Conservation (phyloP, 1,140 invertebrate genomes). For the Macrobrachium rosenbergii region DNA sequence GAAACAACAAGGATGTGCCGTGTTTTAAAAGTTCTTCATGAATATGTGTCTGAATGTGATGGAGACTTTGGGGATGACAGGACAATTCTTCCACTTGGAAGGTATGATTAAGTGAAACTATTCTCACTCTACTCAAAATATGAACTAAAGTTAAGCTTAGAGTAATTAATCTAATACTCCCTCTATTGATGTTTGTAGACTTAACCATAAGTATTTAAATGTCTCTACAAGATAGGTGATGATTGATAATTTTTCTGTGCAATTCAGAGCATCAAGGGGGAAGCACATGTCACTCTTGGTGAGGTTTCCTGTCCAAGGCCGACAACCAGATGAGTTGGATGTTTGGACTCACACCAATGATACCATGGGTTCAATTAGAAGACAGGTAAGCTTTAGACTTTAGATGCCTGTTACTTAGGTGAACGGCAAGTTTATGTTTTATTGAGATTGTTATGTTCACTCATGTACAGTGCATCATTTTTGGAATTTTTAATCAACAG, state of each 20-base stretch:
- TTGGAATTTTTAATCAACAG: too few species aligned
- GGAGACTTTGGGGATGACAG: constrained; percentile 90
- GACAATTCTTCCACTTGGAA: constrained; percentile 87
- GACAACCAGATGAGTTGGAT: constrained; percentile 93
- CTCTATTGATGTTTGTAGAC: too few species aligned
- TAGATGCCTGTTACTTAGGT: not conserved
- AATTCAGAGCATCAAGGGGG: constrained; percentile 84
- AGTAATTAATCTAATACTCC: too few species aligned
- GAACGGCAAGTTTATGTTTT: not conserved
- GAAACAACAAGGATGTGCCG: constrained; percentile 93
- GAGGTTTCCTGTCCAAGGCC: constrained; percentile 89
- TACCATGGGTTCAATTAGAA: constrained; percentile 84
- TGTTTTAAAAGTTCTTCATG: constrained; percentile 93
- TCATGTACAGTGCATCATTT: not conserved
- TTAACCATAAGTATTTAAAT: not conserved
- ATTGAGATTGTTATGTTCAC: not conserved
- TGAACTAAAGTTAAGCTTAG: not conserved
- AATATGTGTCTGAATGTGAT: constrained; percentile 97
- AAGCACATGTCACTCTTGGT: constrained; percentile 90
- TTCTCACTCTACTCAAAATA: not conserved
- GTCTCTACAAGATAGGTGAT: not conserved
- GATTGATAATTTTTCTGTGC: not conserved
- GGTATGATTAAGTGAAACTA: constrained; percentile 71
- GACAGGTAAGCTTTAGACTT: constrained; percentile 68
- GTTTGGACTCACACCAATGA: constrained; percentile 95